Evolutionary conservation across 2,888 invertebrate species (phyloP), one percentile per base, ranked within the genome.

Genomic region (Thymelicus sylvestris): DNA sequence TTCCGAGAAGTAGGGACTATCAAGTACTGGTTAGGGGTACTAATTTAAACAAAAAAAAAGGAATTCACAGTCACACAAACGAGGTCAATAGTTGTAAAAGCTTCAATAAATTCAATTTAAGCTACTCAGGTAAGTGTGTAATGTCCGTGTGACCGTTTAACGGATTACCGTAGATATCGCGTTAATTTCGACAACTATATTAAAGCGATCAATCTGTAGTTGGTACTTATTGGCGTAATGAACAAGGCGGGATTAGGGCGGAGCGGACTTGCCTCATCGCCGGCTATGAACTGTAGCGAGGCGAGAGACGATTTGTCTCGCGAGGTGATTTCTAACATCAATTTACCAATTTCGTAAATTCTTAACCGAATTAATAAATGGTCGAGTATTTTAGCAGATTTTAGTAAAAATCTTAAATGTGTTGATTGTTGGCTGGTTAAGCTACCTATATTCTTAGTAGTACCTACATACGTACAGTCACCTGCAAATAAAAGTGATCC

Each of bases 201-300:
- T 83, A 85, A 85, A 84, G 82, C 75, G 78, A 84, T 84, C 86
- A 88, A 89, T 90, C 86, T 85, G 85, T 80, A 76, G 78, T 72
- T 65, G 81, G 80, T 83, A 84, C 83, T 87, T 85, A 86, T 87
- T 84, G 86, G 85, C 83, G 83, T 91, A 90, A 90, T 90, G 89
- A 91, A 89, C 89, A 87, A 86, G 85, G 81, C 75, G 80, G 88
- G 89, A 91, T 90, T 91, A 90, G 75, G 78, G 82, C 78, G 79
- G 83, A 80, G 78, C 79, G 83, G 82, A 83, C 60, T 19, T 39
- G 50, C 19, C 57, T 38, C 64, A 69, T 24, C 48, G 59, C 0
- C 19, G 4, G 13, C 64, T 50, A 41, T 10, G n/a, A 24, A 67
- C n/a, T 0, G 48, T 44, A 3, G 44, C 44, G 60, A 60, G 50